Conservation (phyloP, 2,113 vertebrate genomes). For the Lates calcarifer region DNA sequence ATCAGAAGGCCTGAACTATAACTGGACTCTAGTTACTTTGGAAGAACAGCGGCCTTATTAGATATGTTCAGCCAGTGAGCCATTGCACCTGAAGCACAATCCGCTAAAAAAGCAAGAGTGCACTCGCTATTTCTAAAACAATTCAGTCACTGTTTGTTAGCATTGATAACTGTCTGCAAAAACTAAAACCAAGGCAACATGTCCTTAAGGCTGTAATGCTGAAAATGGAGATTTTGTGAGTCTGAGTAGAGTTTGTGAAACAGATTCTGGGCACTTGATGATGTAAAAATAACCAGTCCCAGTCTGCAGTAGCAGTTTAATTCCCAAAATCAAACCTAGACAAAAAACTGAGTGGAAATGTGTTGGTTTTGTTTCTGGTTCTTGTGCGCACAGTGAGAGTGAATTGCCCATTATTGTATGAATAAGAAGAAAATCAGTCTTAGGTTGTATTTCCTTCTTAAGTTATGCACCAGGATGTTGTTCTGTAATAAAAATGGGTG, state of each 20-base stretch:
- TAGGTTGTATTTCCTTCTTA: constrained; percentile 14
- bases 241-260: background rate
- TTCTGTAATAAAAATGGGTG: constrained; percentile 61
- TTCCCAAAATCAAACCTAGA: background rate
- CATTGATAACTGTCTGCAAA: background rate
- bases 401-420: background rate
- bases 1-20: background rate
- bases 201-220: background rate
- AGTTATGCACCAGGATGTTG: constrained; percentile 45
- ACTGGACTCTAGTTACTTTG: background rate
- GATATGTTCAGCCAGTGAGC: background rate
- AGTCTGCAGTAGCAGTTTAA: background rate
- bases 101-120: no score
- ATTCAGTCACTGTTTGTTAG: background rate
- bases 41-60: background rate
- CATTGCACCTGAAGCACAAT: background rate
- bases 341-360: background rate
- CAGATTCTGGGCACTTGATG: background rate
- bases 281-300: background rate
- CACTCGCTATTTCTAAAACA: background rate
- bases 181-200: background rate
- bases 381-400: background rate
- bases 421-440: background rate
- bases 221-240: background rate
- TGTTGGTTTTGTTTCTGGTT: background rate